phyloP scores from a whole-genome alignment of 2,888 invertebrate species.

The Bembecia ichneumoniformis region DNA sequence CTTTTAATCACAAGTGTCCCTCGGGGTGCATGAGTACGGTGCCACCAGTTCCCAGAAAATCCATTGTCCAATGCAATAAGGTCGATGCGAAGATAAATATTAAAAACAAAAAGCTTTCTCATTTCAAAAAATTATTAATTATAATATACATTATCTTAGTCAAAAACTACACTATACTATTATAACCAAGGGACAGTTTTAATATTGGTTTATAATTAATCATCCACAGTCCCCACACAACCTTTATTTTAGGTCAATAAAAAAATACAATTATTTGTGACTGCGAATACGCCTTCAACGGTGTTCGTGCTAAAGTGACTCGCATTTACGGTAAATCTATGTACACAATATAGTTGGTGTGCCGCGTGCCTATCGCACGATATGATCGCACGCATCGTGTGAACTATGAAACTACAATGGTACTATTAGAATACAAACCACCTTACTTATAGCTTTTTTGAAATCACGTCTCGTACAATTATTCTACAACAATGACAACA shows the following conservation, averaged over 20 bases:
- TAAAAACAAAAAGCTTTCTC: conserved; percentile 13
- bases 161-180: no score
- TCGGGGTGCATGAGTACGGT: not conserved
- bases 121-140: conserved; percentile 14
- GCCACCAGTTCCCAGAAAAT: not conserved
- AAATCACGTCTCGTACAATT: not conserved
- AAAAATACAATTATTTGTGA: no score
- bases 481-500: no score
- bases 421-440: not conserved
- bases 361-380: conserved; percentile 5
- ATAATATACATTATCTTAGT: not conserved
- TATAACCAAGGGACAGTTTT: no score
- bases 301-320: no score
- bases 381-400: conserved; percentile 12
- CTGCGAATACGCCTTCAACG: not conserved
- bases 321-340: no score
- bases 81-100: not conserved
- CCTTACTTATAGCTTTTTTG: not conserved
- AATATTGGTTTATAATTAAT: no score
- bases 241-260: no score
- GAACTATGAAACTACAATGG: not conserved
- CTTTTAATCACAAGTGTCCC: no score
- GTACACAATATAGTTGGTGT: not conserved
- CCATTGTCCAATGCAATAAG: not conserved
- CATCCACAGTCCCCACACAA: no score